These are phyloP conservation scores for Siphlonurus alternatus DNA, from an alignment of 2,888 invertebrate species.

Conservation along the genomic window DNA sequence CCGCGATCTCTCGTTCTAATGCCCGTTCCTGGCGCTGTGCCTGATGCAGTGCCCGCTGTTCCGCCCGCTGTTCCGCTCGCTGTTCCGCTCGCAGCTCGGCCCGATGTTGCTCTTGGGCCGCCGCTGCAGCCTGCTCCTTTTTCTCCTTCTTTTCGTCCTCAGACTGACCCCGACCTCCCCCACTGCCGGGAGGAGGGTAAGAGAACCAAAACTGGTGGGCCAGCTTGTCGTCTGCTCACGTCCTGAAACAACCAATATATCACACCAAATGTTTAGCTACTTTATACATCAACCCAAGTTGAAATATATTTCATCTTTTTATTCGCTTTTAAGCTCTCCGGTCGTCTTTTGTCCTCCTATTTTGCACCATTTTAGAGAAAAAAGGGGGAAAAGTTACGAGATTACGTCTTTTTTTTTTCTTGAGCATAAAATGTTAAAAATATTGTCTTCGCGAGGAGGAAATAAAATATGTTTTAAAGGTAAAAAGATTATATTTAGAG, in stretches of 20 bases:
- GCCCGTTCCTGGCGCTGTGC: conserved; percentile 23
- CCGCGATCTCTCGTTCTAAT: background rate
- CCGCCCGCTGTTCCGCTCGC: conserved; percentile 28
- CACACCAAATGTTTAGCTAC: background rate
- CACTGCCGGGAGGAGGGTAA: conserved; percentile 63
- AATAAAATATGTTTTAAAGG: no score
- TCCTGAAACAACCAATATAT: conserved; percentile 8
- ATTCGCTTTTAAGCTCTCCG: no score
- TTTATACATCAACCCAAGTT: no score
- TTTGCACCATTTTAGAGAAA: no score
- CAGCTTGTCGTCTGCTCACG: conserved; percentile 37
- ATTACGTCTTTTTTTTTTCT: no score
- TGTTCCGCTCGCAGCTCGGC: conserved; percentile 15
- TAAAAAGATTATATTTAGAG: no score
- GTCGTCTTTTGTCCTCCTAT: no score
- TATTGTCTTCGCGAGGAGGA: no score
- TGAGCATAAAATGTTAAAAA: no score
- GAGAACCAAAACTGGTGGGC: conserved; percentile 78
- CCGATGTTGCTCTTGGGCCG: conserved; percentile 14
- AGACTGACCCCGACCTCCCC: conserved; percentile 39
- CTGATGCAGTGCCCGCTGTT: conserved; percentile 31
- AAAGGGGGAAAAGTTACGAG: no score
- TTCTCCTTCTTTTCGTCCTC: conserved; percentile 33
- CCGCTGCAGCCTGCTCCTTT: conserved; percentile 19
- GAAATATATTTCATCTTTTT: no score